Base-by-base conservation (phyloP, 1,140 invertebrate genomes). In the Drosophila sproati region DNA sequence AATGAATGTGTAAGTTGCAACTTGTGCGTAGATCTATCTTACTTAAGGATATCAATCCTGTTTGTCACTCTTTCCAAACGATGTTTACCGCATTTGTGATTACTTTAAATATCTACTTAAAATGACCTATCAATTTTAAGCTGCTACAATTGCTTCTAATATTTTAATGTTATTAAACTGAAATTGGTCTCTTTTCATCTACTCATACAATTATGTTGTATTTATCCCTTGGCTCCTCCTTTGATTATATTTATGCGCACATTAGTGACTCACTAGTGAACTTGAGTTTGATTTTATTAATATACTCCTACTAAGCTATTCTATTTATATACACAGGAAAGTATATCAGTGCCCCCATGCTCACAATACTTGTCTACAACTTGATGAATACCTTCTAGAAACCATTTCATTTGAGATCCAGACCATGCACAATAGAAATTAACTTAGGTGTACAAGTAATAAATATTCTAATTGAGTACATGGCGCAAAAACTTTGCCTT, bases 401-500 rank as follows among this genome's bases (percentile, higher is more conserved):
- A 32, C n/a, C 43, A 51, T 32, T 20, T 47, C 55, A 51, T 31
- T 57, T 59, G 32, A n/a, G 35, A 73, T 43, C 52, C 28, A 28
- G 55, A 32, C 34, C 54, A 50, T 57, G 28, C 34, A 68, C 63
- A 60, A 60, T 39, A 8, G 70, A 60, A 55, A 55, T 73, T 61
- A 52, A 37, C 31, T 61, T 68, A 54, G 55, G 55, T 73, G 55
- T 54, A 68, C 63, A 73, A 59, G 48, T 54, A 54, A 73, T 73
- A 55, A 73, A 60, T 50, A 69, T 73, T 68, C 48, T 73, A 68
- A 73, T 73, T 73, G 56, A 68, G 55, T 55, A 60, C 47, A 60
- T 34, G 54, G 56, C 48, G 64, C 34, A 52, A 52, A 59, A 68
- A 39, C n/a, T 41, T 54, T 39, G 5, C 7, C 59, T 6, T 7